These are phyloP conservation scores for Formica selysi DNA, from an alignment of 1,140 invertebrate species.

Conservation along the genomic window DNA sequence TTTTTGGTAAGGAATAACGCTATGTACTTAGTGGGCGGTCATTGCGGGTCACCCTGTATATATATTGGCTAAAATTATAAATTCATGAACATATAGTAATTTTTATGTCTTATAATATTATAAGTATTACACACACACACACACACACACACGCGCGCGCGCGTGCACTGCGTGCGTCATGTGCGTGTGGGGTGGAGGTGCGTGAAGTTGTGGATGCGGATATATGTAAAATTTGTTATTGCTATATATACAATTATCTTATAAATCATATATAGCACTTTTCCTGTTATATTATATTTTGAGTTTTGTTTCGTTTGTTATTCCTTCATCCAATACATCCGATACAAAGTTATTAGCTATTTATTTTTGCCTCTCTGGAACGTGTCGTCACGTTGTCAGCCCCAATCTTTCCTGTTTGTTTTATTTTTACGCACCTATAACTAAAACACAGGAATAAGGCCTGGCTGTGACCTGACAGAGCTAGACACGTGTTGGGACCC, in stretches of 20 bases:
- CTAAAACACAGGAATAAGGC: slow-evolving; percentile 90
- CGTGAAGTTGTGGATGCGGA: no score
- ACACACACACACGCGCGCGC: no score
- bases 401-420: slow-evolving; percentile 79
- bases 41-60: no score
- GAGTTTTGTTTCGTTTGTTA: slow-evolving; percentile 60
- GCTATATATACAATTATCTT: neutral
- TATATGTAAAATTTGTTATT: no score
- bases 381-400: slow-evolving; percentile 56
- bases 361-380: slow-evolving; percentile 57
- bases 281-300: slow-evolving; percentile 48
- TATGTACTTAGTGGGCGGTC: no score
- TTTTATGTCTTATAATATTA: neutral
- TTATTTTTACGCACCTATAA: slow-evolving; percentile 83
- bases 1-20: no score
- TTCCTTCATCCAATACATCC: slow-evolving; percentile 29
- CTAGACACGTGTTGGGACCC: slow-evolving; percentile 88
- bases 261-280: slow-evolving; percentile 2
- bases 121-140: neutral
- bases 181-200: no score
- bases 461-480: slow-evolving; percentile 95
- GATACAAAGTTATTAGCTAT: slow-evolving; percentile 45
- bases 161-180: no score
- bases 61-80: neutral
- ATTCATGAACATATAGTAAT: neutral